phyloP scores from a whole-genome alignment of 2,888 invertebrate species.

The Mactromeris polynyma region DNA sequence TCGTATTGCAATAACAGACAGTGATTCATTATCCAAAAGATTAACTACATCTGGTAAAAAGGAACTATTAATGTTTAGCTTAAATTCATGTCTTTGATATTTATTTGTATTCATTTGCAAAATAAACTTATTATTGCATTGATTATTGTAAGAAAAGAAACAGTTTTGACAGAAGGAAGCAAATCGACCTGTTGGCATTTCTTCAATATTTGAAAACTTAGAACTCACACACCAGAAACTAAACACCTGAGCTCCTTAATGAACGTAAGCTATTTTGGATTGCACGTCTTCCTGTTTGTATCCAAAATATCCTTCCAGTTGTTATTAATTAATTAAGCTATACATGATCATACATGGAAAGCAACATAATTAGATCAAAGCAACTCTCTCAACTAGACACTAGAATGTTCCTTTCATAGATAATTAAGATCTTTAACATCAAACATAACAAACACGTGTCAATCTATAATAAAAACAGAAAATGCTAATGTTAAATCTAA shows the following conservation, averaged over 20 bases:
- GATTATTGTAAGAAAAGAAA: background rate
- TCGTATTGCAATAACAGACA: constrained; percentile 3
- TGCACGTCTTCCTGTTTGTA: background rate
- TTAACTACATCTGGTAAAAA: background rate
- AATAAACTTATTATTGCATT: background rate
- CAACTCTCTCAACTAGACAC: background rate
- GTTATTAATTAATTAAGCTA: background rate
- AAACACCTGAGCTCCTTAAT: background rate
- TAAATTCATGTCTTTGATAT: background rate
- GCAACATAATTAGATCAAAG: background rate
- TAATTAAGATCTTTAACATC: background rate
- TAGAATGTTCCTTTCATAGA: background rate
- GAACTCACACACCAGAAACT: background rate
- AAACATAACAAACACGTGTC: background rate
- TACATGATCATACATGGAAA: background rate
- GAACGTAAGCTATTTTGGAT: background rate
- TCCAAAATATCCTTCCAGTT: background rate
- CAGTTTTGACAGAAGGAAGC: background rate
- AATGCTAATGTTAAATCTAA: too few species aligned
- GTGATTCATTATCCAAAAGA: background rate
- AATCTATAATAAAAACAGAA: background rate
- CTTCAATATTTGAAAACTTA: background rate
- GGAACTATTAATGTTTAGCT: background rate
- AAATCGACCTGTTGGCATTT: background rate
- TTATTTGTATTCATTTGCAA: constrained; percentile 10